Percentiles rank a stretch among this genome's conserved stretches.
phyloP scores from a whole-genome alignment of 2,797 vertebrate genomes.

The Sardinella longiceps region DNA sequence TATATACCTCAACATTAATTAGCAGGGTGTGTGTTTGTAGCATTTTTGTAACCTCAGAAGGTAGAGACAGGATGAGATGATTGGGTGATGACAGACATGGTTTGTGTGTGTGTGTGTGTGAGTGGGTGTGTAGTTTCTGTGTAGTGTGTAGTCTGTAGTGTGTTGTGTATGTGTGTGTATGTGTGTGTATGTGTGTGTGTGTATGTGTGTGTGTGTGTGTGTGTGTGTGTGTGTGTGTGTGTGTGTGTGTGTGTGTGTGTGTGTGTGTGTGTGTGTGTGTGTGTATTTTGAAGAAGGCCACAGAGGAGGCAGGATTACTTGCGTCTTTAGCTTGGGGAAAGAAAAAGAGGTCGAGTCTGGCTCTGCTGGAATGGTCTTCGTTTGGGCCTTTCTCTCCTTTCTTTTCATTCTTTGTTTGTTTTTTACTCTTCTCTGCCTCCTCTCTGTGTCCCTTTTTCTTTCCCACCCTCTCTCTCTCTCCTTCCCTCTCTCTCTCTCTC shows the following conservation, averaged over 20 bases:
- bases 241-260: background rate
- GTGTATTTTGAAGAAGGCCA: background rate
- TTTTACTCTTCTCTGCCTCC: background rate
- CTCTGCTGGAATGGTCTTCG: background rate
- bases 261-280: conserved; percentile 14
- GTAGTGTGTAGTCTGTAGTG: background rate
- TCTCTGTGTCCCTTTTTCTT: background rate
- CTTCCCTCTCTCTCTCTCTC: too few species aligned
- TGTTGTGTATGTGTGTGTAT: background rate
- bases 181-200: background rate
- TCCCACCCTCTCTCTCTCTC: too few species aligned
- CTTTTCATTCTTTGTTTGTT: too few species aligned
- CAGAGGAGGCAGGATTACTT: background rate
- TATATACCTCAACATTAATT: too few species aligned
- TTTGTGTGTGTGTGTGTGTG: background rate
- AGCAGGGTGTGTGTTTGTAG: too few species aligned
- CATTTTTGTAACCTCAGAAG: too few species aligned
- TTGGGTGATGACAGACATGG: too few species aligned
- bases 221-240: background rate
- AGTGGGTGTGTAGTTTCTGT: background rate
- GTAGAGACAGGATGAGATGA: too few species aligned
- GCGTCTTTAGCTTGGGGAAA: background rate
- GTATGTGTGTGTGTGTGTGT: background rate
- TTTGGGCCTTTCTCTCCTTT: background rate
- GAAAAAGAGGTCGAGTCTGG: background rate